Conservation (phyloP, 2,797 vertebrate species). For the Molossus alvarezi region DNA sequence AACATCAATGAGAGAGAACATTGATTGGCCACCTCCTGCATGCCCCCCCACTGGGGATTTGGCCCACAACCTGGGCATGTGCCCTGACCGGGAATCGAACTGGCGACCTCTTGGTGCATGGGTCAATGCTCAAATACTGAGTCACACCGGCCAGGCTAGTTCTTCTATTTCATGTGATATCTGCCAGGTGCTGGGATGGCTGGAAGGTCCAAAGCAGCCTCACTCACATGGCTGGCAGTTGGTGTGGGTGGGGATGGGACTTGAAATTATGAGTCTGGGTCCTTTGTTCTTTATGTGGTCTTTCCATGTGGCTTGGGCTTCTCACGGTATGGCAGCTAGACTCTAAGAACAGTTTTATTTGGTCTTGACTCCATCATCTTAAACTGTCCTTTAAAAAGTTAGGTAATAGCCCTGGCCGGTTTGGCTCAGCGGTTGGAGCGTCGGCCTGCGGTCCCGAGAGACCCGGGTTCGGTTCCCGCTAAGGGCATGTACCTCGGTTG, state of each 20-base stretch:
- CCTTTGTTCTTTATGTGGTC: neutral
- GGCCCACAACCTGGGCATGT: too few relatives aligned
- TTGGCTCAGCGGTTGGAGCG: too few relatives aligned
- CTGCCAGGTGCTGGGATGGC: neutral
- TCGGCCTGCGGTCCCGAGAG: too few relatives aligned
- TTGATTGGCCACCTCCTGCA: too few relatives aligned
- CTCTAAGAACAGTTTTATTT: conserved; percentile 37
- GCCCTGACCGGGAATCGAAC: too few relatives aligned
- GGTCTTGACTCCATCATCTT: conserved; percentile 63
- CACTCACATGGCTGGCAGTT: neutral
- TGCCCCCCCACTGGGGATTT: too few relatives aligned
- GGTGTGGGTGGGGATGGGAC: neutral
- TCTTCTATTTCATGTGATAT: neutral
- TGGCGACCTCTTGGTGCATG: too few relatives aligned
- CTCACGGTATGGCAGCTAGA: neutral
- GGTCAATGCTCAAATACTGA: too few relatives aligned
- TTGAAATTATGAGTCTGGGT: neutral
- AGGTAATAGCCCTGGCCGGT: too few relatives aligned
- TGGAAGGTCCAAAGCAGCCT: neutral
- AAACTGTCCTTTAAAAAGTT: conserved; percentile 54
- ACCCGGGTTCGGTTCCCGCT: too few relatives aligned
- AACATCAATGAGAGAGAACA: too few relatives aligned
- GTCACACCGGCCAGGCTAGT: neutral
- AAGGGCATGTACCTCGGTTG: too few relatives aligned
- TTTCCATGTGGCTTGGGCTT: neutral